Conservation (phyloP, 2,113 vertebrate genomes). For the Takifugu bimaculatus region DNA sequence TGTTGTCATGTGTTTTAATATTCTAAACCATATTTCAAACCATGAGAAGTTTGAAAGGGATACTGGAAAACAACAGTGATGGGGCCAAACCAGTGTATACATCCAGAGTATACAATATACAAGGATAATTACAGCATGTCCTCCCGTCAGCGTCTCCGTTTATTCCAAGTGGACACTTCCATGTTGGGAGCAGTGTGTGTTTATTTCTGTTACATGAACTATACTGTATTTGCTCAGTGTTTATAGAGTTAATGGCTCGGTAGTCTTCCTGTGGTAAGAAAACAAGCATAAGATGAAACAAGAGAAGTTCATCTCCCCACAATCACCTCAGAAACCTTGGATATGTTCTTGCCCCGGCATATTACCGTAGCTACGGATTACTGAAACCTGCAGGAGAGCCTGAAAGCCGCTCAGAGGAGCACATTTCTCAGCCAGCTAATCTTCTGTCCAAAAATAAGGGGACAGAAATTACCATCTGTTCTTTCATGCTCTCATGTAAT, state of each 20-base stretch:
- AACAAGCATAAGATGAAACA: slow-evolving; percentile 19
- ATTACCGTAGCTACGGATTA: slow-evolving; percentile 8
- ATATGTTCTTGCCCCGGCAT: slow-evolving; percentile 3
- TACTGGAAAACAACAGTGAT: slow-evolving; percentile 9
- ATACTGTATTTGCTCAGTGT: slow-evolving; percentile 18
- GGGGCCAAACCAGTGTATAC: slow-evolving; percentile 10
- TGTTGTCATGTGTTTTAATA: background rate
- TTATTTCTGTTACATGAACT: slow-evolving; percentile 30
- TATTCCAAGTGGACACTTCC: slow-evolving; percentile 7
- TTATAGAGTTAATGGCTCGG: slow-evolving; percentile 27
- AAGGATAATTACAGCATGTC: slow-evolving; percentile 15
- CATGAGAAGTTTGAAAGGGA: background rate
- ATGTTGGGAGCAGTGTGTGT: slow-evolving; percentile 15
- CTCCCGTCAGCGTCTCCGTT: slow-evolving; percentile 25
- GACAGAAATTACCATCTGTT: background rate
- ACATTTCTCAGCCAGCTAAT: background rate
- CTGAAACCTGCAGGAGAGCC: slow-evolving; percentile 11
- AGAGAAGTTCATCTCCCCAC: slow-evolving; percentile 13
- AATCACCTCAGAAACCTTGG: slow-evolving; percentile 19
- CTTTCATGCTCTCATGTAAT: no score
- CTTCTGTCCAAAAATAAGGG: background rate
- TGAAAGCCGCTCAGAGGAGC: slow-evolving; percentile 15
- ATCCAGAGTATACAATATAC: slow-evolving; percentile 11
- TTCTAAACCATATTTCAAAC: background rate
- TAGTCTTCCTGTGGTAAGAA: slow-evolving; percentile 3